phyloP scores from a whole-genome alignment of 2,113 vertebrate species.

The Atlantisia rogersi region DNA sequence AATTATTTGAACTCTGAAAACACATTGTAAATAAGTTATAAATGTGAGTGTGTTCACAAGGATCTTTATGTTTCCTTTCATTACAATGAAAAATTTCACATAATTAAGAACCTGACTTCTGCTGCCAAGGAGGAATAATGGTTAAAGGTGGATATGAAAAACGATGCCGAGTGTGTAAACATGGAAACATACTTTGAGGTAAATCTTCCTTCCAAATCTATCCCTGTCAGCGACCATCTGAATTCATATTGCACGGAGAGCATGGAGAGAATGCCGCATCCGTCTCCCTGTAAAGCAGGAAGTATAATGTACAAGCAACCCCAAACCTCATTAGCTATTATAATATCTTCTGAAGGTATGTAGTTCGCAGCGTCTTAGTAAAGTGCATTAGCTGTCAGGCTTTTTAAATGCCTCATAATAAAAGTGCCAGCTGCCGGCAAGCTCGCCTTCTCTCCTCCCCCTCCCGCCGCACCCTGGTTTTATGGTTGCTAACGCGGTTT shows the following conservation, averaged over 20 bases:
- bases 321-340: slow-evolving; percentile 38
- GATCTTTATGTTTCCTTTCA: slow-evolving; percentile 45
- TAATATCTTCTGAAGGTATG: neutral
- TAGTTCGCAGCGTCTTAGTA: neutral
- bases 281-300: neutral
- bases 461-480: neutral
- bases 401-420: slow-evolving; percentile 1
- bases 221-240: slow-evolving; percentile 15
- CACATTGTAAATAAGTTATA: slow-evolving; percentile 13
- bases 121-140: slow-evolving; percentile 19
- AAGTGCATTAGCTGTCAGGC: slow-evolving; percentile 1
- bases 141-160: slow-evolving; percentile 36
- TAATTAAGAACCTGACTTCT: slow-evolving; percentile 34
- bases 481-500: neutral
- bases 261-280: neutral
- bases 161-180: slow-evolving; percentile 19
- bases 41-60: slow-evolving; percentile 9
- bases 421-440: neutral
- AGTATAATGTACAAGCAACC: neutral
- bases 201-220: slow-evolving; percentile 46
- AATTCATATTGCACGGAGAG: neutral
- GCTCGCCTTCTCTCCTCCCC: neutral
- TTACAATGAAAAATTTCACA: slow-evolving; percentile 31
- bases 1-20: slow-evolving; percentile 43
- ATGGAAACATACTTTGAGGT: slow-evolving; percentile 16